Evolutionary conservation across 2,888 invertebrate species (phyloP).

Genomic region (Minunthozetes semirufus): DNA sequence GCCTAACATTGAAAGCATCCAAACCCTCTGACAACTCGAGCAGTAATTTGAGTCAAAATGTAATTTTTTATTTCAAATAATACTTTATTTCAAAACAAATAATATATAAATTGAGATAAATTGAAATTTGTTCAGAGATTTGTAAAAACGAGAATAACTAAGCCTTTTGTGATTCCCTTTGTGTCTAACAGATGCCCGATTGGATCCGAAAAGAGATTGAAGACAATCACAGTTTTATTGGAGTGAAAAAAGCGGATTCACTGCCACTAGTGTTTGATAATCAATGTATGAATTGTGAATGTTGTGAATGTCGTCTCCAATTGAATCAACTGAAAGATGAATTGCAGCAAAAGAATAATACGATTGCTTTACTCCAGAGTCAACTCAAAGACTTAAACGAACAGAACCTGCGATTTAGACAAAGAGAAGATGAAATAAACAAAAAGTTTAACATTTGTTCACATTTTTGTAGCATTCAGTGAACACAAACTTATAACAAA

Average conservation of each 20-base stretch:
- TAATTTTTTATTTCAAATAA: neutral
- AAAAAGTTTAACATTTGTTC: slow-evolving; percentile 3
- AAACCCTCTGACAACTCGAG: neutral
- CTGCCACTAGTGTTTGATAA: neutral
- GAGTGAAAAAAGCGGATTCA: slow-evolving; percentile 1
- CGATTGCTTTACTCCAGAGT: neutral
- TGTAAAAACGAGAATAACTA: neutral
- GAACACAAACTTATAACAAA: too few species aligned
- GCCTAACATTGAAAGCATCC: neutral
- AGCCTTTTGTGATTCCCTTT: neutral
- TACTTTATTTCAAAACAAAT: neutral
- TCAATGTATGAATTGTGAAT: neutral
- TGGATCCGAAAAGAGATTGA: slow-evolving; percentile 24
- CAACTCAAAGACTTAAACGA: neutral
- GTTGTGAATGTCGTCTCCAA: slow-evolving; percentile 1
- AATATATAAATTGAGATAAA: neutral
- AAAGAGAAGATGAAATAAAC: neutral
- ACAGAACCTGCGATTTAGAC: neutral
- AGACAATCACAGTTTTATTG: neutral
- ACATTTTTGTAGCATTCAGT: neutral
- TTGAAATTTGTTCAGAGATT: neutral
- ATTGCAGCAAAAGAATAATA: slow-evolving; percentile 16
- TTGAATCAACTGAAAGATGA: slow-evolving; percentile 10
- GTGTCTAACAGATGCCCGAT: slow-evolving; percentile 29
- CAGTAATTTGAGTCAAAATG: neutral